phyloP scores from a whole-genome alignment of 2,888 invertebrate genomes.

The Tanypteryx hageni region DNA sequence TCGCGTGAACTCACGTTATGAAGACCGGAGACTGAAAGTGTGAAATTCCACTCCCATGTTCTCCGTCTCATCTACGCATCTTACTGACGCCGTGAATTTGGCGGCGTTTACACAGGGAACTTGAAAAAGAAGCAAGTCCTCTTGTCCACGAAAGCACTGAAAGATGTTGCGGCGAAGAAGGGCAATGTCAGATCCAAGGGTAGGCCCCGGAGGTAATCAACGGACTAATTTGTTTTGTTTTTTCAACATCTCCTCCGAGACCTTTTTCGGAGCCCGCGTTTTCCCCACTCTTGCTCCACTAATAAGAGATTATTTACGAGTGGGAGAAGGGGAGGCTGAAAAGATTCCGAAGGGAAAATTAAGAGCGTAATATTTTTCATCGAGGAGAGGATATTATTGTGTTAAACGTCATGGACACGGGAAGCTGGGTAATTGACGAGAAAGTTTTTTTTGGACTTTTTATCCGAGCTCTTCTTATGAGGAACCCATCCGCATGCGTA shows the following conservation, averaged over 20 bases:
- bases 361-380: not conserved
- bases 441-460: too few relatives aligned
- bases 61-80: not conserved
- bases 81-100: not conserved
- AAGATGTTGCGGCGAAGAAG: not conserved
- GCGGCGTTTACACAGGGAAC: not conserved
- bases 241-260: not conserved
- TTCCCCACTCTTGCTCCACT: not conserved
- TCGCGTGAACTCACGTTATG: not conserved
- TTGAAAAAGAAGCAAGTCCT: not conserved
- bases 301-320: not conserved
- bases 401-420: not conserved
- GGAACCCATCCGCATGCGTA: too few relatives aligned
- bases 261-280: not conserved
- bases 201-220: not conserved
- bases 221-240: not conserved
- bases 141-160: not conserved
- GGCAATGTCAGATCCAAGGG: not conserved
- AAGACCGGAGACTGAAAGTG: not conserved
- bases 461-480: too few relatives aligned
- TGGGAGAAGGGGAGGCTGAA: not conserved
- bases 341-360: not conserved
- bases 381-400: not conserved
- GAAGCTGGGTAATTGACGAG: not conserved
- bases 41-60: conserved; percentile 3